Evolutionary conservation across 2,797 vertebrate genomes (phyloP).

Genomic region (Enteromius treurensis): DNA sequence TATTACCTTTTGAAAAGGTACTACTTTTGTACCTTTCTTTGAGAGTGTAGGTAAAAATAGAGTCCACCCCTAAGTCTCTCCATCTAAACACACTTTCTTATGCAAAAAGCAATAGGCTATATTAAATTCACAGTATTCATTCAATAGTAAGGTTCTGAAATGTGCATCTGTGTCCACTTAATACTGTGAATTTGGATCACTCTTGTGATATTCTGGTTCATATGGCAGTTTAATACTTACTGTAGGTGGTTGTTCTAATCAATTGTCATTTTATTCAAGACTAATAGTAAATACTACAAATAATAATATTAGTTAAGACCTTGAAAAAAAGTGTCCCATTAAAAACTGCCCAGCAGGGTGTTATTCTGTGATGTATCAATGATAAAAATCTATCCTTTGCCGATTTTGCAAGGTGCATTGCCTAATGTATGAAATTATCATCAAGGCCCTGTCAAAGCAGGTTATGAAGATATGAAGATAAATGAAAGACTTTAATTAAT

Average conservation of each 20-base stretch:
- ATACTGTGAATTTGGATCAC: not conserved
- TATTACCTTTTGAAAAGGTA: not conserved
- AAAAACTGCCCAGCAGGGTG: not conserved
- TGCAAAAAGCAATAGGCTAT: not conserved
- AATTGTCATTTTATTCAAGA: not conserved
- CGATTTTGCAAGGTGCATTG: conserved; percentile 42
- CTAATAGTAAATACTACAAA: not conserved
- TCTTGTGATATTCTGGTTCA: not conserved
- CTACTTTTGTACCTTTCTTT: not conserved
- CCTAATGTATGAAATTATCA: conserved; percentile 19
- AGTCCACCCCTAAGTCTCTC: not conserved
- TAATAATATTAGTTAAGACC: not conserved
- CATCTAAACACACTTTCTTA: not conserved
- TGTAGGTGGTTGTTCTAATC: not conserved
- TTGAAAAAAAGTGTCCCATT: not conserved
- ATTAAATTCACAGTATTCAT: not conserved
- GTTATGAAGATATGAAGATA: conserved; percentile 21
- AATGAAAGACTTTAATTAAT: conserved; percentile 26
- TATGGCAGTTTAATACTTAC: not conserved
- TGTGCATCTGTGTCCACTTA: not conserved
- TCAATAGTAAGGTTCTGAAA: not conserved
- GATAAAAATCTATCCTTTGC: conserved; percentile 52
- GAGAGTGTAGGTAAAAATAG: not conserved
- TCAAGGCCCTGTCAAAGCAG: conserved; percentile 6
- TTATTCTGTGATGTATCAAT: not conserved